Evolutionary conservation across 2,797 vertebrate species (phyloP).

Genomic region (Phoebastria nigripes): DNA sequence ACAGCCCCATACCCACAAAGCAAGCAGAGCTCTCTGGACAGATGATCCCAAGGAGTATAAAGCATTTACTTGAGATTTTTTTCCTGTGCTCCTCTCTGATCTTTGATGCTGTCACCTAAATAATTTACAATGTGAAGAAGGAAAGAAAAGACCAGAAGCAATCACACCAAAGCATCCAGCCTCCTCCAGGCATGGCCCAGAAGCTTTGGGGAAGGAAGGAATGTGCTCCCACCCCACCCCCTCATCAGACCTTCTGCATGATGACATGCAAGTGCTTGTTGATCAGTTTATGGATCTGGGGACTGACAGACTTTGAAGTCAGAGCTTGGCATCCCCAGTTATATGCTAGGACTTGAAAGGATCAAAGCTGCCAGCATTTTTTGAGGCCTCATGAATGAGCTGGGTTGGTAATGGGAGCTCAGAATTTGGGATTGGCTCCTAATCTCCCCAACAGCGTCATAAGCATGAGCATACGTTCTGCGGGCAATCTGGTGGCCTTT

Average conservation of each 20-base stretch:
- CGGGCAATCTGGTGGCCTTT: conserved; percentile 21
- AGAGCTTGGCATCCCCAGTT: conserved; percentile 44
- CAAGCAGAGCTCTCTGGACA: not conserved
- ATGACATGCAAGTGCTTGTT: conserved; percentile 46
- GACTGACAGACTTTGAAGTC: conserved; percentile 60
- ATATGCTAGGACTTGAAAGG: conserved; percentile 40
- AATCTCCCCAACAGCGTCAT: not conserved
- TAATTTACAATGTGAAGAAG: conserved; percentile 58
- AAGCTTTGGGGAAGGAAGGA: conserved; percentile 18
- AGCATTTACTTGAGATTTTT: conserved; percentile 18
- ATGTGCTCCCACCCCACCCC: not conserved
- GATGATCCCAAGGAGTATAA: conserved; percentile 42
- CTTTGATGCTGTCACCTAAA: conserved; percentile 55
- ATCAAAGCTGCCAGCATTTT: conserved; percentile 31
- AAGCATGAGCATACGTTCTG: not conserved
- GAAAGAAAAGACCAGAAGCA: conserved; percentile 59
- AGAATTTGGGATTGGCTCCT: not conserved
- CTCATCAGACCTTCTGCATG: not conserved
- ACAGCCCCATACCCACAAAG: not conserved
- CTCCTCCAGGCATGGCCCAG: not conserved
- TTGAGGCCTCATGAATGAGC: not conserved
- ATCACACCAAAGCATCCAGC: conserved; percentile 44
- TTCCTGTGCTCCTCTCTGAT: conserved; percentile 29
- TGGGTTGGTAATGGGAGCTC: not conserved
- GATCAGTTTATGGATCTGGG: conserved; percentile 44